phyloP scores from a whole-genome alignment of 2,888 invertebrate species.

The Molanna angustata region DNA sequence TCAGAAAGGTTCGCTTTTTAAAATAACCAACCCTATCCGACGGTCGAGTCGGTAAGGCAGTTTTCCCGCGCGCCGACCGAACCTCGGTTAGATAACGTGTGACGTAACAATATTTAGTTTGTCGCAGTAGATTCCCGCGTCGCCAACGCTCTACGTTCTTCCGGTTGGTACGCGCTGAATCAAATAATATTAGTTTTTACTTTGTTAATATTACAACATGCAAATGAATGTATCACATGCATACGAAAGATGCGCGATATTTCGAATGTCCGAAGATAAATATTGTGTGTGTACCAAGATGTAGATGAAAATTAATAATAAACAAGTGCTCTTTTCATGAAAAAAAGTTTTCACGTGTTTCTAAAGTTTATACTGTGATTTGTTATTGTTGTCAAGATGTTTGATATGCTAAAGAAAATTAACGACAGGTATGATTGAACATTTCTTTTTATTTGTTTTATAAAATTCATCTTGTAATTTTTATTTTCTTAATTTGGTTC shows the following conservation, averaged over 20 bases:
- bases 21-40: conserved; percentile 1
- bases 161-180: no score
- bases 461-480: no score
- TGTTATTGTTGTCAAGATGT: conserved; percentile 21
- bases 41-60: conserved; percentile 1
- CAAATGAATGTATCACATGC: no score
- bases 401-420: conserved; percentile 30
- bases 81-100: conserved; percentile 27
- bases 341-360: conserved; percentile 13
- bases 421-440: conserved; percentile 26
- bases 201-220: no score
- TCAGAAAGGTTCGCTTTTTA: neutral
- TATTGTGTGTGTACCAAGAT: neutral
- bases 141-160: conserved; percentile 19
- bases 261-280: no score
- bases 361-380: conserved; percentile 7
- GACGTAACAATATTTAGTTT: conserved; percentile 30
- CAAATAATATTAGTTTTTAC: no score
- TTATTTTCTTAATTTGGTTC: no score
- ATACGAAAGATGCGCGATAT: no score
- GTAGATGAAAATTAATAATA: no score
- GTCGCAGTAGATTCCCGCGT: conserved; percentile 25
- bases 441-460: no score
- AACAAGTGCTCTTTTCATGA: no score
- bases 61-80: neutral